Conservation (phyloP, 2,113 vertebrate genomes). For the Chinchilla lanigera region DNA sequence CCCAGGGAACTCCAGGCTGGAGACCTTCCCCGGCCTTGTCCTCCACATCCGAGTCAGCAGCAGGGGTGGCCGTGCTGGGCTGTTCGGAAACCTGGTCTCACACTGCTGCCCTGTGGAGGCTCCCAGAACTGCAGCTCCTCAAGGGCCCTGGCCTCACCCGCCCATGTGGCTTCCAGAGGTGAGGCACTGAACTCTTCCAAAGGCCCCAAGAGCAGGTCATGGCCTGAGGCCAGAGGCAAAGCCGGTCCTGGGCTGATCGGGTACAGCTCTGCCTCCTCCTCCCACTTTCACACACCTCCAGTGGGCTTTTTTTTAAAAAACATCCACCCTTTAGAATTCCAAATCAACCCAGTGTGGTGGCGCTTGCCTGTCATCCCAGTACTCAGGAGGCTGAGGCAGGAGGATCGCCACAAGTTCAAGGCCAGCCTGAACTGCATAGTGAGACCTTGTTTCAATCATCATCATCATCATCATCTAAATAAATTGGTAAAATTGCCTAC, state of each 20-base stretch:
- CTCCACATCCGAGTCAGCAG: not conserved
- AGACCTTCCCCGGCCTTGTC: not conserved
- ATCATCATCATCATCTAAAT: not conserved
- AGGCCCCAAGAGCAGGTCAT: not conserved
- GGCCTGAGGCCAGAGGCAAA: not conserved
- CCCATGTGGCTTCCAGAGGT: not conserved
- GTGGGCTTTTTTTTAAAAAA: not conserved
- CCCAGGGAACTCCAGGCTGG: not conserved
- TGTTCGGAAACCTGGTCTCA: conserved; percentile 86
- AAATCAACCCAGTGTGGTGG: not conserved
- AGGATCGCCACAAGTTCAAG: not conserved
- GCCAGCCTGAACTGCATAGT: not conserved
- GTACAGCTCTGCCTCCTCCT: not conserved
- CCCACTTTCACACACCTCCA: not conserved
- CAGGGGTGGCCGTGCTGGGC: not conserved
- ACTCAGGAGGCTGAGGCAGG: too few relatives aligned
- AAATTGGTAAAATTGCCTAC: not conserved
- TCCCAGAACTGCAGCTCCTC: conserved; percentile 81
- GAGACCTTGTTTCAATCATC: not conserved
- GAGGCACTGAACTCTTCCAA: too few relatives aligned
- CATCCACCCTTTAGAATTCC: not conserved
- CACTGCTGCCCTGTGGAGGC: conserved; percentile 90
- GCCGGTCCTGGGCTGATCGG: not conserved
- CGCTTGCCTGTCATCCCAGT: not conserved
- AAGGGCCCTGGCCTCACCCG: not conserved